These are phyloP conservation scores for Echinops telfairi DNA, from an alignment of 2,113 vertebrate genomes.

Conservation along the genomic window DNA sequence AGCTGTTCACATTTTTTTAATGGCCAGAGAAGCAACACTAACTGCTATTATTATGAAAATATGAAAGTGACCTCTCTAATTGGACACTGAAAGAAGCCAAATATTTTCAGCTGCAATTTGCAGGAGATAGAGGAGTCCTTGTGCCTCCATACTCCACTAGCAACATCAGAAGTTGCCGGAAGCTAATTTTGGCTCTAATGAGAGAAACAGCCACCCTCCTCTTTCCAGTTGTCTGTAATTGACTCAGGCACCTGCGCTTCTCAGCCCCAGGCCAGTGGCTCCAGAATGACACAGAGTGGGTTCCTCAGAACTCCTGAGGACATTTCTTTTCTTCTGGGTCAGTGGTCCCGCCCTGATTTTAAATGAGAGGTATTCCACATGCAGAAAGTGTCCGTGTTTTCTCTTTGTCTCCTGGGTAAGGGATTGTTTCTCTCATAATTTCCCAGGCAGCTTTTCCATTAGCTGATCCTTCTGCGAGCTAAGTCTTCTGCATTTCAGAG, in stretches of 20 bases:
- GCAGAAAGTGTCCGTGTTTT: neutral
- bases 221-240: neutral
- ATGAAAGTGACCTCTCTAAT: neutral
- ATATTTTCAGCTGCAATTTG: neutral
- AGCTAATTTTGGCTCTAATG: neutral
- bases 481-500: neutral
- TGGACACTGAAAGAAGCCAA: neutral
- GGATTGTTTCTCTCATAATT: neutral
- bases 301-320: accelerated
- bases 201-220: neutral
- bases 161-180: neutral
- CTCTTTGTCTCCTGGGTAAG: neutral
- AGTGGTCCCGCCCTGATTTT: neutral
- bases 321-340: neutral
- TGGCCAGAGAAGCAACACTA: neutral
- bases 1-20: neutral
- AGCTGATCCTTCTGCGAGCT: neutral
- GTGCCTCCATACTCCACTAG: neutral
- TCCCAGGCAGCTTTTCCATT: neutral
- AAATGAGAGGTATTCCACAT: neutral
- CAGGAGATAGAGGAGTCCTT: neutral
- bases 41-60: neutral
- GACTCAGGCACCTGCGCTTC: neutral
- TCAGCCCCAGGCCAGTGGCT: neutral
- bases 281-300: accelerated